Percentiles rank a stretch among this genome's conserved stretches.
Conservation (phyloP, 2,113 vertebrate genomes). For the Ibidorhyncha struthersii region DNA sequence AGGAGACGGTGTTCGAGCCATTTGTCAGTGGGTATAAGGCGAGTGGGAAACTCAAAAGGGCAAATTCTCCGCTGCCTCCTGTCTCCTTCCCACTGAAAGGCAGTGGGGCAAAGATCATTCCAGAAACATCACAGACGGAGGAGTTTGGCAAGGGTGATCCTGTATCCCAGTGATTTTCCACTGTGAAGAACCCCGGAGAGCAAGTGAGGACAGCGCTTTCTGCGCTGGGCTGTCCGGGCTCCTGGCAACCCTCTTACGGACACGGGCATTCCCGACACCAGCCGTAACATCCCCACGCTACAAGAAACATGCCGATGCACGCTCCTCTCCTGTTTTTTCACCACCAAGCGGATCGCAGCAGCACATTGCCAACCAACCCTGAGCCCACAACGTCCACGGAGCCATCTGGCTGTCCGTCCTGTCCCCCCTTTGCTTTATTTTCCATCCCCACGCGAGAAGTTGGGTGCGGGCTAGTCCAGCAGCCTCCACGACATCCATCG, state of each 20-base stretch:
- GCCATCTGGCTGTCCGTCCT: background rate
- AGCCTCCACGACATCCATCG: background rate
- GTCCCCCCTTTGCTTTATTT: background rate
- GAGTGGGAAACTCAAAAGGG: background rate
- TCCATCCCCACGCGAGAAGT: background rate
- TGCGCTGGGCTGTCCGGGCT: background rate
- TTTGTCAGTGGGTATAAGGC: background rate
- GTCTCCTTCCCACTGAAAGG: background rate
- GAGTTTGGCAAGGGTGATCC: background rate
- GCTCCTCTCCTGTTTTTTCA: background rate
- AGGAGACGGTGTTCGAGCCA: fast-evolving
- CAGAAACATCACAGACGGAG: background rate
- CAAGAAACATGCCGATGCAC: background rate
- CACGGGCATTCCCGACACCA: background rate
- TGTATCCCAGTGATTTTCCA: conserved; percentile 10
- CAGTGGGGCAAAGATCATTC: background rate
- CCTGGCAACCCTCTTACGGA: background rate
- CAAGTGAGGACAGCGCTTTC: background rate
- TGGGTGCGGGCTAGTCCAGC: too few species aligned
- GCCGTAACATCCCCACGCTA: background rate
- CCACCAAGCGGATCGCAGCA: background rate
- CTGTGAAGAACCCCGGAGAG: background rate
- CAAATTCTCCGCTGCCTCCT: background rate
- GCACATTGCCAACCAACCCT: background rate
- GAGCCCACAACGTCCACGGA: fast-evolving